phyloP scores from a whole-genome alignment of 2,888 invertebrate genomes.

The Asteroscopus sphinx region DNA sequence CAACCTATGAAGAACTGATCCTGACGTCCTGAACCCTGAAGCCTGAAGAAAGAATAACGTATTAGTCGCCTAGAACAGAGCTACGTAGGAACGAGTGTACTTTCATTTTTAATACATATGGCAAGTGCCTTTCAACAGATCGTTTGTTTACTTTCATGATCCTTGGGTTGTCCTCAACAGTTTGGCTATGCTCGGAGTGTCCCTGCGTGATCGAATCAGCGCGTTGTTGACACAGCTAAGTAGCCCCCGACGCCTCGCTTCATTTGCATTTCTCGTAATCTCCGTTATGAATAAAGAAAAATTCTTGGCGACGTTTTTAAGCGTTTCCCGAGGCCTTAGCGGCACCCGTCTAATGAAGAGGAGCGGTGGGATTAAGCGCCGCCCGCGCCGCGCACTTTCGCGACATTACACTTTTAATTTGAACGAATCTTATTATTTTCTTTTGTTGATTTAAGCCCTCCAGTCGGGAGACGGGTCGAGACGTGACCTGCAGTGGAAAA shows the following conservation, averaged over 20 bases:
- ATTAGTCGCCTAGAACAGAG: too few species aligned
- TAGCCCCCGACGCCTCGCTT: conserved; percentile 85
- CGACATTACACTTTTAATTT: conserved; percentile 93
- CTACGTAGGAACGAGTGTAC: too few species aligned
- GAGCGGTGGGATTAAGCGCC: conserved; percentile 80
- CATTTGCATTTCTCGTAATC: conserved; percentile 90
- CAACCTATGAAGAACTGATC: too few species aligned
- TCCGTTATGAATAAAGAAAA: conserved; percentile 90
- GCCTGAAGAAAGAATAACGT: too few species aligned
- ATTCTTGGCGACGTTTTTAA: conserved; percentile 85
- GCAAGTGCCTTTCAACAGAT: too few species aligned
- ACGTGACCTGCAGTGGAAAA: conserved; percentile 93
- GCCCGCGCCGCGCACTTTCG: conserved; percentile 78
- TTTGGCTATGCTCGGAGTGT: too few species aligned
- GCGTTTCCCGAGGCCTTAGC: conserved; percentile 76
- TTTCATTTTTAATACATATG: too few species aligned
- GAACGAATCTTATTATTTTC: conserved; percentile 92
- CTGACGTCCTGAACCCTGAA: too few species aligned
- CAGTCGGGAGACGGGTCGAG: conserved; percentile 89
- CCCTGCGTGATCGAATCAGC: too few species aligned
- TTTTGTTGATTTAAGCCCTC: conserved; percentile 93
- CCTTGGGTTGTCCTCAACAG: too few species aligned
- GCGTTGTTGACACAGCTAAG: conserved; percentile 88
- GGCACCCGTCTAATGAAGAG: conserved; percentile 83
- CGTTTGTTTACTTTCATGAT: too few species aligned